These are phyloP conservation scores for Eulemur albifrons DNA, from an alignment of 2,797 vertebrate genomes.

Conservation along the genomic window DNA sequence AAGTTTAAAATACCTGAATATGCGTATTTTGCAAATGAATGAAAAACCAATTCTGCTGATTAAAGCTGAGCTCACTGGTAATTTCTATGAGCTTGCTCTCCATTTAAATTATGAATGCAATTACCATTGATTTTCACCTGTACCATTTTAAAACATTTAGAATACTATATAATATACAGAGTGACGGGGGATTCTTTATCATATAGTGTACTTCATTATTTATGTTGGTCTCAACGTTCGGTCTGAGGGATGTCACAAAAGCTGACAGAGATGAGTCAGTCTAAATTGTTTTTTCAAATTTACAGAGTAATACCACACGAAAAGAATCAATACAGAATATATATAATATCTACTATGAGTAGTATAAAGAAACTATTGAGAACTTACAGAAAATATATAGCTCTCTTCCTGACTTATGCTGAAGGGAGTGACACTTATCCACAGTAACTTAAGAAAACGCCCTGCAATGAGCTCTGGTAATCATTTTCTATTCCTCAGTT, in stretches of 20 bases:
- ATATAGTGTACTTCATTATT: conserved; percentile 25
- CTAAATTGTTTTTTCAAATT: conserved; percentile 15
- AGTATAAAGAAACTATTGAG: not conserved
- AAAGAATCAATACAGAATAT: not conserved
- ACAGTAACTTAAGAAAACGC: not conserved
- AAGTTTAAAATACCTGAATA: conserved; percentile 28
- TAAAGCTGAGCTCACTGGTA: not conserved
- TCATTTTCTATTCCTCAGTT: conserved; percentile 23
- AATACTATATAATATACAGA: not conserved
- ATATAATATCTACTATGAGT: not conserved
- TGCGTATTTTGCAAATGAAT: conserved; percentile 13
- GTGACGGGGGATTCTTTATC: not conserved
- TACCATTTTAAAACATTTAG: conserved; percentile 15
- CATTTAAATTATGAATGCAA: conserved; percentile 42
- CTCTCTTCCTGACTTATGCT: not conserved
- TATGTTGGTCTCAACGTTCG: conserved; percentile 5
- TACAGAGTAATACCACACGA: not conserved
- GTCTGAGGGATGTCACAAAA: not conserved
- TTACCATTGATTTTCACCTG: not conserved
- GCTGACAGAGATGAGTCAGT: not conserved
- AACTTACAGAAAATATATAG: conserved; percentile 7
- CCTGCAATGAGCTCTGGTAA: not conserved
- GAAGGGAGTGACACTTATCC: not conserved
- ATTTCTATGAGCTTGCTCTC: not conserved
- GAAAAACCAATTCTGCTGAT: not conserved